Evolutionary conservation across 2,113 vertebrate species (phyloP).

Genomic region (Gallinago media): DNA sequence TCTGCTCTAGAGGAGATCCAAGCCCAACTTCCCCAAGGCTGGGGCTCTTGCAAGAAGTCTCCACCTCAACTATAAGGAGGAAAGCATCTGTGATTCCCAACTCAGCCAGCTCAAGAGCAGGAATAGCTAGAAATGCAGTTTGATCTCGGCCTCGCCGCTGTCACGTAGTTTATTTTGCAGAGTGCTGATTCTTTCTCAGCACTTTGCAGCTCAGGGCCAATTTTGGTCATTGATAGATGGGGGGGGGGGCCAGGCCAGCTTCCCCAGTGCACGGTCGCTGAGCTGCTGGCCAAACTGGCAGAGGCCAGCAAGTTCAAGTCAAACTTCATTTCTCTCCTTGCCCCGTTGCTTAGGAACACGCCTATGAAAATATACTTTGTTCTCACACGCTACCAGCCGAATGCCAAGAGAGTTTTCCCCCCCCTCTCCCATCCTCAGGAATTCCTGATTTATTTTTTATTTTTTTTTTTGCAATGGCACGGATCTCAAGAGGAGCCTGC

Average conservation of each 20-base stretch:
- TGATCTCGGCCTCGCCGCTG: constrained; percentile 20
- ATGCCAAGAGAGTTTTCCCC: constrained; percentile 32
- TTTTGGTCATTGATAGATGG: constrained; percentile 67
- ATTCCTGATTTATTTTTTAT: constrained; percentile 62
- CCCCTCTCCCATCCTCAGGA: constrained; percentile 61
- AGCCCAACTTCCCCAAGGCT: neutral
- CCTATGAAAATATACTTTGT: constrained; percentile 76
- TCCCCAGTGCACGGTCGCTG: constrained; percentile 10
- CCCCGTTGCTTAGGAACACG: constrained; percentile 74
- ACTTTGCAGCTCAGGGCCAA: constrained; percentile 41
- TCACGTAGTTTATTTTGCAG: constrained; percentile 42
- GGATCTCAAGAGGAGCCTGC: constrained; percentile 15
- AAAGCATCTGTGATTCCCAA: constrained; percentile 25
- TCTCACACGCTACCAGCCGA: constrained; percentile 53
- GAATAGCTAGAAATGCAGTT: constrained; percentile 47
- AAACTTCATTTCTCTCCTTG: constrained; percentile 72
- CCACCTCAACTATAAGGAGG: neutral
- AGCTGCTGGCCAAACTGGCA: constrained; percentile 54
- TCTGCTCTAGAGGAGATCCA: neutral
- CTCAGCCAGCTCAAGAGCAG: neutral
- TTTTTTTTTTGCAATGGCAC: constrained; percentile 17
- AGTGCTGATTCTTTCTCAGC: constrained; percentile 41
- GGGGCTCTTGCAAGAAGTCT: neutral
- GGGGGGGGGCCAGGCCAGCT: constrained; percentile 39
- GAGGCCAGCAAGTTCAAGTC: constrained; percentile 70